Evolutionary conservation across 2,113 vertebrate genomes (phyloP), one percentile per base, ranked within the genome.

Genomic region (Elgaria multicarinata): DNA sequence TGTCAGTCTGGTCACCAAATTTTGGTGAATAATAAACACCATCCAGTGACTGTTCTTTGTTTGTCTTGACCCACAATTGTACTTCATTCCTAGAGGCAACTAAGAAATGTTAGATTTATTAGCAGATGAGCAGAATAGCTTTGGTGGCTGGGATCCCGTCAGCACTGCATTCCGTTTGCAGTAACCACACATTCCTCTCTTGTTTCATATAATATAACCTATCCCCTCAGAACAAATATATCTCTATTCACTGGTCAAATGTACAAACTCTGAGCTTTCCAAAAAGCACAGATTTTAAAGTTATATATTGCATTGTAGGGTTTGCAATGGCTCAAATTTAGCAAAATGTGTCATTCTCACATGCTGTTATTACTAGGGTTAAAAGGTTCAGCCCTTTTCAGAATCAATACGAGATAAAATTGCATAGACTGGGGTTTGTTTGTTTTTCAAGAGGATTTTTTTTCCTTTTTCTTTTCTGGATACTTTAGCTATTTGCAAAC

Each of bases 201-300:
- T 72, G 58, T 92, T 87, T 78, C 55, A 69, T 79, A 80, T 81
- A 89, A 80, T 39, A 42, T 44, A 85, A 88, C 26, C 2, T 75
- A 75, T 81, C 9, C 69, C 69, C n/a, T 69, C 2, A 82, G 76
- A 62, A 90, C 66, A 92, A 91, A 86, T 82, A 88, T 87, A 26
- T 84, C 85, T 91, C 87, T 83, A 83, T 91, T 76, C 46, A 62
- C 24, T 67, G 64, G 83, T 90, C 58, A 84, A 85, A 90, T 82
- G 33, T 36, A 46, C n/a, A 58, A 6, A 85, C 14, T 67, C 42
- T 31, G 2, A 85, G 74, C 39, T 42, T 26, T 88, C 50, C 6
- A 75, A 69, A 42, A 75, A 16, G 4, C 28, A 4, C 58, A 44
- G 46, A 82, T 66, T 36, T 82, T 75, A 71, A 83, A 76, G 55